Evolutionary conservation across 2,888 invertebrate species (phyloP).

Genomic region (Alsophila aescularia): DNA sequence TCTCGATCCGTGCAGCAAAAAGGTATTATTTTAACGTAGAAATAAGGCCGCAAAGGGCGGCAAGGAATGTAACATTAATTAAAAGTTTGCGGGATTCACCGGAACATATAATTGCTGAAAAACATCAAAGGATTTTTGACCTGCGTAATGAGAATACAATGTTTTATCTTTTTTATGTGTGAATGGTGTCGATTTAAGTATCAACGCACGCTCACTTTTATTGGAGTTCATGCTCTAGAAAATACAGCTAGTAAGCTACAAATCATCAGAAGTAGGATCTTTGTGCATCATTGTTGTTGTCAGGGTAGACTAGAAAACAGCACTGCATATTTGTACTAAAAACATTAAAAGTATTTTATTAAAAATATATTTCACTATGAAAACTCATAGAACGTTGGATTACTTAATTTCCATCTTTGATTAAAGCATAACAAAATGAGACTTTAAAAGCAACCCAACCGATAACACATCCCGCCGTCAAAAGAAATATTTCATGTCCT

Average conservation of each 20-base stretch:
- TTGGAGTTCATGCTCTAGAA: too few species aligned
- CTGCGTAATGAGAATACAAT: conserved; percentile 23
- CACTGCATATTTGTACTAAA: too few species aligned
- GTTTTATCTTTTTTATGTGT: not conserved
- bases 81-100: conserved; percentile 32
- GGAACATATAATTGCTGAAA: conserved; percentile 28
- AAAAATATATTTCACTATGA: too few species aligned
- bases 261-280: too few species aligned
- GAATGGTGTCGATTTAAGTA: too few species aligned
- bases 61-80: conserved; percentile 35
- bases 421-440: not conserved
- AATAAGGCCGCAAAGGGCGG: conserved; percentile 27
- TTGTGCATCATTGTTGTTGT: too few species aligned
- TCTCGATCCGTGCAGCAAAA: conserved; percentile 30
- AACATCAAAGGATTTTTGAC: conserved; percentile 34
- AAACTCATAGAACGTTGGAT: too few species aligned
- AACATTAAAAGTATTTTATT: too few species aligned
- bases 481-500: conserved; percentile 10
- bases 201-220: too few species aligned
- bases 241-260: too few species aligned
- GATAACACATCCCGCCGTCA: conserved; percentile 8
- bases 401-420: not conserved
- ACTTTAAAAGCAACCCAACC: not conserved
- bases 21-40: conserved; percentile 32
- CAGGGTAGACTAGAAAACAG: too few species aligned